Base-by-base conservation (phyloP, 2,113 vertebrate species). In the Odontesthes bonariensis region DNA sequence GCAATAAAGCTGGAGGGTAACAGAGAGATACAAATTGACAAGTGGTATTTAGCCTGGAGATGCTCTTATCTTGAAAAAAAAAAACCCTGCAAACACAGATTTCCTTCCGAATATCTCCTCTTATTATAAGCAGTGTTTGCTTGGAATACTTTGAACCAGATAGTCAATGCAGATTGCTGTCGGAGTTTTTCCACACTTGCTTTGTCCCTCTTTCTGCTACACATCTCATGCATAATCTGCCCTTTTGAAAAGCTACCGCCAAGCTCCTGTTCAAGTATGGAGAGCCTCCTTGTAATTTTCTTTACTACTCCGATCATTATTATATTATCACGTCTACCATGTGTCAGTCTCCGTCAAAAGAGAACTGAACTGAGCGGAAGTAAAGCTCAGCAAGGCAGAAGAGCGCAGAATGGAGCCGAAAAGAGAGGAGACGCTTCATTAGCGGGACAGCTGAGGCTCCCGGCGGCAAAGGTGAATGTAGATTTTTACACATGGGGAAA, bases 401-500 rank as follows among this genome's bases (percentile, higher is more conserved):
- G 55, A 61, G 19, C 71, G 61, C 49, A 62, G 58, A 82, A 47
- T 32, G 42, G 23, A 68, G 63, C 47, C 55, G 64, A 57, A 77
- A 85, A 65, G 75, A 69, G 61, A 71, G 62, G 82, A 67, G 68
- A 82, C 72, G 85, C 86, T 89, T 91, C 87, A 87, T 91, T 91
- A 90, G 75, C 61, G 19, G 80, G 74, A 64, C 90, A 84, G 83
- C 87, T 85, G 81, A 79, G 78, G 84, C 90, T 81, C 1, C 44
- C 54, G 83, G 87, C 79, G 19, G 46, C 77, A 44, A 77, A 87
- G 85, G 90, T 89, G 91, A 86, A 88, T 88, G 84, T 83, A 71
- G 74, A 88, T 88, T 90, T 83, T 87, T 84, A 87, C 84, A 88
- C 90, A 84, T 68, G 81, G 85, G 23, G 59, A 69, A 84, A 87